Percentiles rank a stretch among this genome's conserved stretches.
Evolutionary conservation across 2,797 vertebrate species (phyloP).

Genomic region (Microctenopoma stevenorrisi): DNA sequence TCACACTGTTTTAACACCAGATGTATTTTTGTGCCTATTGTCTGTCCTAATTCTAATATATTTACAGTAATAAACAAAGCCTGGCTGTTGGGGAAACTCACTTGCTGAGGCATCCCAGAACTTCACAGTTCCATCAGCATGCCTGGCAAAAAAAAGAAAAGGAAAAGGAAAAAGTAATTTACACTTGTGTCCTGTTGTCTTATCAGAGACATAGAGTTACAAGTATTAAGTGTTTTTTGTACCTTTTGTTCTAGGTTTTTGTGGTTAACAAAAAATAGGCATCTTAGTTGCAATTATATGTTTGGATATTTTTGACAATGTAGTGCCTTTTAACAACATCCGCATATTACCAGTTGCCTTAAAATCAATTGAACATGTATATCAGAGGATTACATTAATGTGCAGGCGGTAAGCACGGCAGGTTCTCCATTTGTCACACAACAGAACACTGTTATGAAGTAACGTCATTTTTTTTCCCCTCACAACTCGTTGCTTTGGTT

Average conservation of each 20-base stretch:
- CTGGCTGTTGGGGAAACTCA: constrained; percentile 76
- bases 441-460: constrained; percentile 14
- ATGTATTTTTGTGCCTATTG: neutral
- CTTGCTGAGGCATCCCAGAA: constrained; percentile 99
- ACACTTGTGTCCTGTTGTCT: neutral
- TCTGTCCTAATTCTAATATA: constrained; percentile 4
- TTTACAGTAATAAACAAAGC: neutral
- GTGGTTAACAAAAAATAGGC: too few species aligned
- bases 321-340: too few species aligned
- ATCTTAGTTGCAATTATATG: too few species aligned
- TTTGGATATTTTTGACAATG: too few species aligned
- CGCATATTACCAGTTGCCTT: too few species aligned
- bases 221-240: too few species aligned
- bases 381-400: too few species aligned
- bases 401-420: constrained; percentile 4
- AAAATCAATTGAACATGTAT: too few species aligned
- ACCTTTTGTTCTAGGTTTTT: too few species aligned
- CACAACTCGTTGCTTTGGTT: constrained; percentile 39
- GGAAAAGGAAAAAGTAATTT: too few species aligned
- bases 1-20: neutral
- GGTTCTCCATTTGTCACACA: constrained; percentile 7
- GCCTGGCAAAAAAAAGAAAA: constrained; percentile 77
- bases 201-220: neutral
- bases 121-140: constrained; percentile 98
- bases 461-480: constrained; percentile 5